Evolutionary conservation across 2,888 invertebrate genomes (phyloP).

Genomic region (Chorisops tibialis): DNA sequence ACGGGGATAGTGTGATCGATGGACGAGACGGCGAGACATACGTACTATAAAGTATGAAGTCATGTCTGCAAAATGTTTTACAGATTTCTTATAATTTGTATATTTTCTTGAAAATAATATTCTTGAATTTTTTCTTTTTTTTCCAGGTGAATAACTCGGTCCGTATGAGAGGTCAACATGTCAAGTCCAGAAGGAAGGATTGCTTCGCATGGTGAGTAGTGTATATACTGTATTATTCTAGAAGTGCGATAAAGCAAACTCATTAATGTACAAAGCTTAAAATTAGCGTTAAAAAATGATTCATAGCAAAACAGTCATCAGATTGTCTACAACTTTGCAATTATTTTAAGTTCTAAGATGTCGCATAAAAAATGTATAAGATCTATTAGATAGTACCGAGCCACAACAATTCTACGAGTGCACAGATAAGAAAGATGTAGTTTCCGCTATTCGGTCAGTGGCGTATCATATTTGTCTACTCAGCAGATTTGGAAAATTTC

Average conservation of each 20-base stretch:
- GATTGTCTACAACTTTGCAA: too few species aligned
- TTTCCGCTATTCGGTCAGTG: too few species aligned
- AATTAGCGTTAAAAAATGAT: too few species aligned
- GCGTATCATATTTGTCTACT: too few species aligned
- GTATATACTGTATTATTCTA: neutral
- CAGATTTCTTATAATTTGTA: constrained; percentile 18
- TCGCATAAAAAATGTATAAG: too few species aligned
- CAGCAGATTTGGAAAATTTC: too few species aligned
- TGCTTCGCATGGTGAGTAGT: constrained; percentile 28
- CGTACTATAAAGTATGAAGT: neutral
- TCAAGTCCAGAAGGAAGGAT: constrained; percentile 31
- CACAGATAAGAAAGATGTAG: too few species aligned
- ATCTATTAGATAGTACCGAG: too few species aligned
- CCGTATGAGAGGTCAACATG: constrained; percentile 25
- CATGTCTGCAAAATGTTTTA: neutral
- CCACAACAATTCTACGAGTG: too few species aligned
- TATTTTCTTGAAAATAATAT: constrained; percentile 1
- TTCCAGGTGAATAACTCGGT: constrained; percentile 9
- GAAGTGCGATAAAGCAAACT: neutral
- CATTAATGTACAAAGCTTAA: too few species aligned
- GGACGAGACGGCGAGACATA: constrained; percentile 3
- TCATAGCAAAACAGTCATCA: too few species aligned
- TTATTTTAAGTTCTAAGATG: too few species aligned
- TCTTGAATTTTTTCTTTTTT: constrained; percentile 14
- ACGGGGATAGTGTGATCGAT: neutral